A percentile compares a stretch with the other conserved stretches of the same genome.
Conservation (phyloP, 2,113 vertebrate species). For the Sprattus sprattus region DNA sequence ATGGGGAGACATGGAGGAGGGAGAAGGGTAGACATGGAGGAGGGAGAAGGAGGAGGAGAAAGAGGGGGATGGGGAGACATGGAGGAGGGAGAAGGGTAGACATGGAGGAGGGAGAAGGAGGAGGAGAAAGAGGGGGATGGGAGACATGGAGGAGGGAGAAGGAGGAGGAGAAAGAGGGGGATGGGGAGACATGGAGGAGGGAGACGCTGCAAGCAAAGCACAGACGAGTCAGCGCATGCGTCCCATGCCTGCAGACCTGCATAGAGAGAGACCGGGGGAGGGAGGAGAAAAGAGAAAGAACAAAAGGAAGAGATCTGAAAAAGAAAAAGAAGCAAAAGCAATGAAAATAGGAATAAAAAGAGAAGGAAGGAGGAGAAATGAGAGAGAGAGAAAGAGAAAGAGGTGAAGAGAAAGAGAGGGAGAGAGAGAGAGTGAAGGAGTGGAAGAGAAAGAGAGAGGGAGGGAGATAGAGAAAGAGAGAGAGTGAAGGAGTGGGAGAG, state of each 20-base stretch:
- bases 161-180: constrained; percentile 47
- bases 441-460: not conserved
- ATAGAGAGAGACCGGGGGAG: constrained; percentile 39
- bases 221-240: constrained; percentile 69
- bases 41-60: constrained; percentile 51
- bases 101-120: too few species aligned
- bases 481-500: not conserved
- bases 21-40: too few species aligned
- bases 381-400: too few species aligned
- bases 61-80: too few species aligned
- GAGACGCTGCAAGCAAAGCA: constrained; percentile 71
- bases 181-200: constrained; percentile 40
- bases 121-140: too few species aligned
- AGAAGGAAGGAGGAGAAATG: not conserved
- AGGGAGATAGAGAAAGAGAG: not conserved
- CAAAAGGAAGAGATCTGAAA: not conserved
- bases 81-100: too few species aligned
- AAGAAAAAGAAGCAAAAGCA: not conserved
- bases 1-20: too few species aligned
- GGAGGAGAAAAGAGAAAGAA: not conserved
- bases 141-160: too few species aligned
- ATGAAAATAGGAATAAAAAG: not conserved
- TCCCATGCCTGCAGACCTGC: constrained; percentile 74
- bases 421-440: not conserved
- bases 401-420: not conserved